phyloP scores from a whole-genome alignment of 1,140 invertebrate species.

The Pentalonia nigronervosa region DNA sequence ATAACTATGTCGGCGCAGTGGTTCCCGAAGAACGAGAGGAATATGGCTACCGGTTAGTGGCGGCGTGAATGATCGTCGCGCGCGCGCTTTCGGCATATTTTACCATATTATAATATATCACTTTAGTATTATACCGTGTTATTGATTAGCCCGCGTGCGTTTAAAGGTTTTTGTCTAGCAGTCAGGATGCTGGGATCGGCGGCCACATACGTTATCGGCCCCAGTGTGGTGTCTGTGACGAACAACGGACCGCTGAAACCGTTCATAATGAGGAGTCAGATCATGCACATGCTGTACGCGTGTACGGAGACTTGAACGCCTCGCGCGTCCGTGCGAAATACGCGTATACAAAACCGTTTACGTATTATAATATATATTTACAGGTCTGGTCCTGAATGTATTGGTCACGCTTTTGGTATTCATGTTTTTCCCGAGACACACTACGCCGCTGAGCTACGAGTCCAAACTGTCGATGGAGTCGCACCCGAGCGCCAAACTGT shows the following conservation, averaged over 20 bases:
- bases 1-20: constrained; percentile 17
- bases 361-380: background rate
- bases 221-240: background rate
- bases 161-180: background rate
- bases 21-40: constrained; percentile 41
- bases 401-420: background rate
- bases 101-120: background rate
- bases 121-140: background rate
- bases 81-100: background rate
- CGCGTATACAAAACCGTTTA: too few species aligned
- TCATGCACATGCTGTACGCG: background rate
- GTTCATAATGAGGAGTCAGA: background rate
- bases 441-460: background rate
- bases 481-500: background rate
- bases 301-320: constrained; percentile 5
- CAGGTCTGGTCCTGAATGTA: background rate
- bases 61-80: background rate
- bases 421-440: background rate
- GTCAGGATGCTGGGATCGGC: background rate
- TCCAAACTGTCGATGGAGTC: background rate
- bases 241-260: background rate
- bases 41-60: constrained; percentile 13
- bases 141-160: background rate
- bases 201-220: background rate
- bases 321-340: too few species aligned